A percentile compares a stretch with the other conserved stretches of the same genome.
phyloP scores from a whole-genome alignment of 2,888 invertebrate genomes.

The Megalurothrips usitatus region DNA sequence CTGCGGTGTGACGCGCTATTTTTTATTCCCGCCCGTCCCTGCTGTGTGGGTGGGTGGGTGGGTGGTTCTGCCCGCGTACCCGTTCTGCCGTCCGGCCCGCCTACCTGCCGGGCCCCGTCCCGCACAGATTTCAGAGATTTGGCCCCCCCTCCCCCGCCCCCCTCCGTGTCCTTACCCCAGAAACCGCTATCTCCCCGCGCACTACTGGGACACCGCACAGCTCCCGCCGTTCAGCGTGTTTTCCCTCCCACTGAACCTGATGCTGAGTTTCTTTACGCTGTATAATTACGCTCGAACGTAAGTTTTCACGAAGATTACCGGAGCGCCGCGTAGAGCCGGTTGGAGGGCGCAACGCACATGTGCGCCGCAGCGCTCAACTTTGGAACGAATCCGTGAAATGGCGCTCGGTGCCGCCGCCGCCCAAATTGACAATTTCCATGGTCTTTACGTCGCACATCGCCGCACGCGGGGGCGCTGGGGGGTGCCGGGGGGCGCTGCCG shows the following conservation, averaged over 20 bases:
- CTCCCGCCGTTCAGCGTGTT: too few species aligned
- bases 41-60: not conserved
- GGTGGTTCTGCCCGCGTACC: not conserved
- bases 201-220: not conserved
- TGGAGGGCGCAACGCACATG: not conserved
- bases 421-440: constrained; percentile 17
- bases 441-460: not conserved
- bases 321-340: not conserved
- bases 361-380: not conserved
- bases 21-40: not conserved
- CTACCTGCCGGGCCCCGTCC: not conserved
- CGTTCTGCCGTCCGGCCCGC: not conserved
- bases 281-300: not conserved
- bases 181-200: not conserved
- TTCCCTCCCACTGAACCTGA: too few species aligned
- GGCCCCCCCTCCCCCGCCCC: not conserved
- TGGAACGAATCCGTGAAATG: constrained; percentile 15
- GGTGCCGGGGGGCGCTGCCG: not conserved
- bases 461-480: not conserved
- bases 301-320: not conserved
- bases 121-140: constrained; percentile 17
- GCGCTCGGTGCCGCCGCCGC: not conserved
- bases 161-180: not conserved
- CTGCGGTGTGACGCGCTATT: constrained; percentile 20
- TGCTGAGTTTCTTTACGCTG: too few species aligned